Conservation (phyloP, 2,113 vertebrate genomes). For the Mesocricetus auratus region DNA sequence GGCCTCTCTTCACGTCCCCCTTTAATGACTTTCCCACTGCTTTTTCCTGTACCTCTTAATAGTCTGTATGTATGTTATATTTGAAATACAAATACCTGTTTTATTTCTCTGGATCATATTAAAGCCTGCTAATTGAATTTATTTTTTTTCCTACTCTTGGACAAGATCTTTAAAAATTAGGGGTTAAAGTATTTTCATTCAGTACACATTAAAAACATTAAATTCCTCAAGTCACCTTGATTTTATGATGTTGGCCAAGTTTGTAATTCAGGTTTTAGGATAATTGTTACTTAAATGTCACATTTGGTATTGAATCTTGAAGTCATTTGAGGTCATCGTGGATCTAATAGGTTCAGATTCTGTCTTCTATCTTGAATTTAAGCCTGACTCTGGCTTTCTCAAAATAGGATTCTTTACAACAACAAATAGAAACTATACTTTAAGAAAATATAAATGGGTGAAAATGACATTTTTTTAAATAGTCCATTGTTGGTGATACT, state of each 20-base stretch:
- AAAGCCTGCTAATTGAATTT: constrained; percentile 50
- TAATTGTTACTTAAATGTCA: background rate
- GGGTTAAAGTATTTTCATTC: constrained; percentile 45
- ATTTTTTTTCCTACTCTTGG: constrained; percentile 60
- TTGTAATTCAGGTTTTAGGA: constrained; percentile 67
- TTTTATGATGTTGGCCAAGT: constrained; percentile 37
- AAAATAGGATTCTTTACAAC: constrained; percentile 38
- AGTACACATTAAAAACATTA: constrained; percentile 53
- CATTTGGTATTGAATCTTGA: constrained; percentile 36
- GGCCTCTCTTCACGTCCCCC: constrained; percentile 39
- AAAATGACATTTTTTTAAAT: constrained; percentile 6
- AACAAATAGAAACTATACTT: constrained; percentile 15
- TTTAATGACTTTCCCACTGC: constrained; percentile 5
- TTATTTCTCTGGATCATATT: constrained; percentile 44
- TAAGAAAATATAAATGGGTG: constrained; percentile 28
- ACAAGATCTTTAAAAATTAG: constrained; percentile 59
- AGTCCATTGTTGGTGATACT: constrained; percentile 58
- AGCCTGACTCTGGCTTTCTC: constrained; percentile 52
- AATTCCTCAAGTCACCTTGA: constrained; percentile 41
- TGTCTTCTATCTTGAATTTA: constrained; percentile 63
- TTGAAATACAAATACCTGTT: background rate
- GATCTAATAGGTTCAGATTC: constrained; percentile 38
- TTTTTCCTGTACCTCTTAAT: constrained; percentile 61
- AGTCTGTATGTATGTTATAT: background rate
- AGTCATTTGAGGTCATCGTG: constrained; percentile 15